Evolutionary conservation across 92 coral and sea anemone genomes (phyloP).

Genomic region (Palythoa heliodiscus): DNA sequence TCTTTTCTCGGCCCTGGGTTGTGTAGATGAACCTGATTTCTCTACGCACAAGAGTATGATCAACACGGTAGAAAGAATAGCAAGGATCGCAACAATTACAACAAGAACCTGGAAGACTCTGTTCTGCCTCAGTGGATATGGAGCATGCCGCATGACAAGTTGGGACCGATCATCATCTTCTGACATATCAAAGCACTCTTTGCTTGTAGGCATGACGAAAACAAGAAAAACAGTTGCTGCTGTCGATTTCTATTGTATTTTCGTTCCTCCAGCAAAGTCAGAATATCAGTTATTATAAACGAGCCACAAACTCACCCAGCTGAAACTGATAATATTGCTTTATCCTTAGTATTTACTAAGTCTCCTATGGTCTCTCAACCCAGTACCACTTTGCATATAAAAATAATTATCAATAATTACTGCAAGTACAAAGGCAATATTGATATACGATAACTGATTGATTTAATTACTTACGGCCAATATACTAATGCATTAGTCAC

Average conservation of each 20-base stretch:
- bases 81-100: background rate
- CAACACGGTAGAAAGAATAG: background rate
- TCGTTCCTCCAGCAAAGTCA: background rate
- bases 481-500: too few relatives aligned
- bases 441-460: background rate
- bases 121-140: background rate
- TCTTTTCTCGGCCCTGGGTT: too few relatives aligned
- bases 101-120: constrained; percentile 7
- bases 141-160: background rate
- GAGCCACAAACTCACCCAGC: background rate
- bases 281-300: background rate
- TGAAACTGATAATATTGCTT: background rate
- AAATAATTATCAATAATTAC: background rate
- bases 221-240: background rate
- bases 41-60: background rate
- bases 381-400: background rate
- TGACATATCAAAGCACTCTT: background rate
- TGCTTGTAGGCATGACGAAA: background rate
- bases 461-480: too few relatives aligned
- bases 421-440: background rate
- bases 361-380: background rate
- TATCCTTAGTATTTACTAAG: background rate
- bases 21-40: background rate
- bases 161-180: background rate
- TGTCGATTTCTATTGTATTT: background rate